Percentiles rank a stretch among this genome's conserved stretches.
Evolutionary conservation across 2,113 vertebrate species (phyloP).

Genomic region (Aspidoscelis tigris): DNA sequence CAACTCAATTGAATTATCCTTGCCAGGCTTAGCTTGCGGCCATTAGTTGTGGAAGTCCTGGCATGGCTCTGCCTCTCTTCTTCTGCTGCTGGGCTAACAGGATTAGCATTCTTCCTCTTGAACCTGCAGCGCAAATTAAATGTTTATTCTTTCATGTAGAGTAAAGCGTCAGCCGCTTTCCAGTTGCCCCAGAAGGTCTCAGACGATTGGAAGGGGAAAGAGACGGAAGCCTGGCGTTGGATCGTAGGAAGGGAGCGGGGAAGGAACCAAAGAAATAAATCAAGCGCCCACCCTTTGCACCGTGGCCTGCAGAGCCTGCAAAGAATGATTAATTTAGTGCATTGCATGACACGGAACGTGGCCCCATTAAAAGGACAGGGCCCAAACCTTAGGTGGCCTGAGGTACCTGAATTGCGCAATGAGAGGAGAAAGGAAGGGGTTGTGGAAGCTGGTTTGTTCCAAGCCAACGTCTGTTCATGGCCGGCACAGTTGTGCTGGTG

Average conservation of each 20-base stretch:
- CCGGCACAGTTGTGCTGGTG: too few species aligned
- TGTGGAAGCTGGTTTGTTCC: too few species aligned
- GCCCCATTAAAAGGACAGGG: not conserved
- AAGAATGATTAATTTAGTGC: not conserved
- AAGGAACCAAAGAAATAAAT: not conserved
- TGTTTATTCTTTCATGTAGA: constrained; percentile 71
- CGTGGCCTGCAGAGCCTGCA: not conserved
- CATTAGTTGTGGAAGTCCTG: constrained; percentile 36
- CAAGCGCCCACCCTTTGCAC: rapidly evolving
- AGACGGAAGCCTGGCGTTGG: not conserved
- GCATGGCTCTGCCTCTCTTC: not conserved
- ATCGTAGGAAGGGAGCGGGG: not conserved
- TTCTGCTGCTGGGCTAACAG: constrained; percentile 50
- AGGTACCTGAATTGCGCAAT: not conserved
- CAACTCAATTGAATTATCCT: constrained; percentile 44
- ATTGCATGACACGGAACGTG: not conserved
- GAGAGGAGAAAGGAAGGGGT: too few species aligned
- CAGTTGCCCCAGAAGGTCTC: constrained; percentile 39
- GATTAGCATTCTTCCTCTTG: constrained; percentile 66
- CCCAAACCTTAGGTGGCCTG: not conserved
- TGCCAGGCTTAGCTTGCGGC: rapidly evolving
- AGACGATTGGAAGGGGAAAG: not conserved
- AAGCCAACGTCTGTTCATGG: too few species aligned
- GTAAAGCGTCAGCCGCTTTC: constrained; percentile 61
- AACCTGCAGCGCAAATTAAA: constrained; percentile 62